These are phyloP conservation scores for Gobio gobio DNA, from an alignment of 2,113 vertebrate species.

Conservation along the genomic window DNA sequence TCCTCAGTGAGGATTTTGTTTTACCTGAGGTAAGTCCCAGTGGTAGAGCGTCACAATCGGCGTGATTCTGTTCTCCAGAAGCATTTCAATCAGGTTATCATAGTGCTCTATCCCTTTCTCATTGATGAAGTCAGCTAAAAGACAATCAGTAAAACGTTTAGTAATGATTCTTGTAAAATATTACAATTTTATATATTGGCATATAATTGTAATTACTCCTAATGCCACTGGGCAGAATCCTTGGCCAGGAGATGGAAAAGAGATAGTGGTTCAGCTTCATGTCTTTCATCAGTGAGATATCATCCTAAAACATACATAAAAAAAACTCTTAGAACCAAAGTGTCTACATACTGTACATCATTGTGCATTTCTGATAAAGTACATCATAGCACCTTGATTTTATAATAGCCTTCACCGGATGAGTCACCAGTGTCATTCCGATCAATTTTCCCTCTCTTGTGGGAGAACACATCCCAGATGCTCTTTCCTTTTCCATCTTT, in stretches of 20 bases:
- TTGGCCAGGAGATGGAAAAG: conserved; percentile 92
- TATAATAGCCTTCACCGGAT: conserved; percentile 86
- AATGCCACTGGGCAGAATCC: conserved; percentile 85
- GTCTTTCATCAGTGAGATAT: conserved; percentile 83
- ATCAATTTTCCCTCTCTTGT: conserved; percentile 76
- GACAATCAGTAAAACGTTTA: conserved; percentile 36
- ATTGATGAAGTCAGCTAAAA: conserved; percentile 82
- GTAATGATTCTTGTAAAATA: not conserved
- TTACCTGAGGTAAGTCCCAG: conserved; percentile 92
- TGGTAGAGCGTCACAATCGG: conserved; percentile 88
- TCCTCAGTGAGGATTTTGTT: conserved; percentile 14
- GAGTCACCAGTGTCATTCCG: conserved; percentile 81
- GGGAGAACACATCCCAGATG: conserved; percentile 88
- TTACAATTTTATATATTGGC: not conserved
- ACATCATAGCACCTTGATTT: conserved; percentile 77
- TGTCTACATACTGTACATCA: not conserved
- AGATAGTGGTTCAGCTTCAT: conserved; percentile 86
- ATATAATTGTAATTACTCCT: conserved; percentile 52
- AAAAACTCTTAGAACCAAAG: not conserved
- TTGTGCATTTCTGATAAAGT: not conserved
- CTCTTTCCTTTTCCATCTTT: conserved; percentile 87
- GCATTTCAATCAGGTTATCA: conserved; percentile 80
- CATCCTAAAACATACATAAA: conserved; percentile 75
- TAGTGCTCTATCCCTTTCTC: conserved; percentile 86
- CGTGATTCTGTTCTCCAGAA: conserved; percentile 85